Evolutionary conservation across 1,140 invertebrate species (phyloP).

Genomic region (Liolophura sinensis): DNA sequence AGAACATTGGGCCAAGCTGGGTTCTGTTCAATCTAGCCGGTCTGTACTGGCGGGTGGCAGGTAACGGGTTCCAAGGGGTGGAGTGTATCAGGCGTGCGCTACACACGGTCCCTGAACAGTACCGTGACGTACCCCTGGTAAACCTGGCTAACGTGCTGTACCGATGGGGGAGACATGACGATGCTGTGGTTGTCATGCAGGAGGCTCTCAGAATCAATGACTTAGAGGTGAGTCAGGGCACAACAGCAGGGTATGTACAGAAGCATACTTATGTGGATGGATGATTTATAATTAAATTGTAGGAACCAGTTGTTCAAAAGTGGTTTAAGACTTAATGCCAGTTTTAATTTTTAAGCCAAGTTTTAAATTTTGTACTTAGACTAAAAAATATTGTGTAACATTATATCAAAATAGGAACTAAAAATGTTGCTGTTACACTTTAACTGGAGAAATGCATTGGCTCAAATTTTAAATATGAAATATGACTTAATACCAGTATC

Average conservation of each 20-base stretch:
- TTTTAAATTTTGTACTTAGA: too few species aligned
- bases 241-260: background rate
- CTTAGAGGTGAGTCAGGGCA: conserved; percentile 64
- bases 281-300: too few species aligned
- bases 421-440: too few species aligned
- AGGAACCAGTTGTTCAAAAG: too few species aligned
- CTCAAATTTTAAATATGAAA: too few species aligned
- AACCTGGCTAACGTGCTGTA: conserved; percentile 78
- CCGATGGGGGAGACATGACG: conserved; percentile 70
- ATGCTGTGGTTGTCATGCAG: conserved; percentile 76
- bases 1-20: conserved; percentile 75
- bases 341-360: too few species aligned
- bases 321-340: too few species aligned
- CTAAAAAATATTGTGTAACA: too few species aligned
- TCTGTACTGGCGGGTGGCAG: conserved; percentile 81
- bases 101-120: conserved; percentile 73
- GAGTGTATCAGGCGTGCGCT: conserved; percentile 80
- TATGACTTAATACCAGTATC: too few species aligned
- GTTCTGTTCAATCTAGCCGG: conserved; percentile 81
- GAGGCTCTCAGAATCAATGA: conserved; percentile 75
- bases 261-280: too few species aligned
- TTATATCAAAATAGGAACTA: too few species aligned
- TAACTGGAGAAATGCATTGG: too few species aligned
- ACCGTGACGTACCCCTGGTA: conserved; percentile 77
- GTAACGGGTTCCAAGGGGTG: conserved; percentile 76